These are phyloP conservation scores for Lochmaea capreae DNA, from an alignment of 2,888 invertebrate species.

Conservation along the genomic window DNA sequence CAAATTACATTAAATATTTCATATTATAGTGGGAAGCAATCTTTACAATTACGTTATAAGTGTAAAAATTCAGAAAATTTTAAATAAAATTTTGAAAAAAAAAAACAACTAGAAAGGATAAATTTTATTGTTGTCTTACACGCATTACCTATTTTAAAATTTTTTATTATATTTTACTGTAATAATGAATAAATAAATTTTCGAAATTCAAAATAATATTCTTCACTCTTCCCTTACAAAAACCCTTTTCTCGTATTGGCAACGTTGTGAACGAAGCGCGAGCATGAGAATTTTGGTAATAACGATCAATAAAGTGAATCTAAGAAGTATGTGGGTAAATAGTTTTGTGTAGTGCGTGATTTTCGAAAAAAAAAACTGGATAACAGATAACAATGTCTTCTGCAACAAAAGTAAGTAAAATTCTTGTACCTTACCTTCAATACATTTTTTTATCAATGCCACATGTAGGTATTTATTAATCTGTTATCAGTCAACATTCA, in stretches of 20 bases:
- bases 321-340: conserved; percentile 22
- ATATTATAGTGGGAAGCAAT: no score
- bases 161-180: no score
- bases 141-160: no score
- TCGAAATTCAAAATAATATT: no score
- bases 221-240: background rate
- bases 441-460: background rate
- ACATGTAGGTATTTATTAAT: conserved; percentile 8
- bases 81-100: background rate
- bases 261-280: conserved; percentile 32
- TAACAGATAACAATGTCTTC: conserved; percentile 22
- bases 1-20: no score
- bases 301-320: conserved; percentile 36
- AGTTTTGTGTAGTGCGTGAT: conserved; percentile 23
- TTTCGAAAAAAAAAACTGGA: conserved; percentile 23
- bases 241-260: conserved; percentile 6
- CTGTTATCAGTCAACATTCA: conserved; percentile 4
- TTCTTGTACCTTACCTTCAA: background rate
- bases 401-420: conserved; percentile 27
- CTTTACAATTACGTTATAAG: no score
- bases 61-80: background rate
- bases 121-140: background rate
- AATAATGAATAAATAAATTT: no score
- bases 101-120: background rate
- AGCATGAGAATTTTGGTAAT: conserved; percentile 37